Conservation (phyloP, 1,140 invertebrate genomes). For the Colletes latitarsis region DNA sequence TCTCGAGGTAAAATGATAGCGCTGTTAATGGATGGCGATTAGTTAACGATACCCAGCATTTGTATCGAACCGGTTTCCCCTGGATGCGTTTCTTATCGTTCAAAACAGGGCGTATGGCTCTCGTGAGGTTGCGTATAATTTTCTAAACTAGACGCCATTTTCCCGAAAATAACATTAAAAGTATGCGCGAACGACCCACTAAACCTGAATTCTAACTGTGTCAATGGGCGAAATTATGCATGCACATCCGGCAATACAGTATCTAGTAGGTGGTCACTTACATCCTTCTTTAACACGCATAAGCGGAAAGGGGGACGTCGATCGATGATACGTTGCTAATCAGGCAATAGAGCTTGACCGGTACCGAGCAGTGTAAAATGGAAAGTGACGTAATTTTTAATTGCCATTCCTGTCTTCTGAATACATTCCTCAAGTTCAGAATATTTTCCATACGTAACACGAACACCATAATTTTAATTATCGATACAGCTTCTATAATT, state of each 20-base stretch:
- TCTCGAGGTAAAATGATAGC: not conserved
- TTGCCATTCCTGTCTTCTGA: not conserved
- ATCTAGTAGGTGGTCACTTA: constrained; percentile 31
- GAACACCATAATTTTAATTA: too few relatives aligned
- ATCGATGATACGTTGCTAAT: constrained; percentile 38
- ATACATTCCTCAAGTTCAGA: not conserved
- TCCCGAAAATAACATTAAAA: not conserved
- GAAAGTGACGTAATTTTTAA: constrained; percentile 40
- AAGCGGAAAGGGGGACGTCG: constrained; percentile 55
- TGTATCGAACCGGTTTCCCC: constrained; percentile 15
- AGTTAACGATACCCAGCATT: not conserved
- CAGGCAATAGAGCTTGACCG: constrained; percentile 4
- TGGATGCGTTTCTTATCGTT: not conserved
- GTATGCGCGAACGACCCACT: constrained; percentile 7
- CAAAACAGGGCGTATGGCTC: not conserved
- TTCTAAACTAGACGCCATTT: not conserved
- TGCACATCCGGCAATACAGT: constrained; percentile 37
- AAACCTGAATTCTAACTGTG: constrained; percentile 47
- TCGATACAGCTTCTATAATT: too few relatives aligned
- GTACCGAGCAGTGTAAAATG: constrained; percentile 28
- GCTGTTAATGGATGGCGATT: not conserved
- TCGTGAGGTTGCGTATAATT: too few relatives aligned
- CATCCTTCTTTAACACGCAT: constrained; percentile 44
- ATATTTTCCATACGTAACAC: too few relatives aligned
- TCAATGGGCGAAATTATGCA: constrained; percentile 46